Evolutionary conservation across 2,113 vertebrate genomes (phyloP).

Genomic region (Phoxinus phoxinus): DNA sequence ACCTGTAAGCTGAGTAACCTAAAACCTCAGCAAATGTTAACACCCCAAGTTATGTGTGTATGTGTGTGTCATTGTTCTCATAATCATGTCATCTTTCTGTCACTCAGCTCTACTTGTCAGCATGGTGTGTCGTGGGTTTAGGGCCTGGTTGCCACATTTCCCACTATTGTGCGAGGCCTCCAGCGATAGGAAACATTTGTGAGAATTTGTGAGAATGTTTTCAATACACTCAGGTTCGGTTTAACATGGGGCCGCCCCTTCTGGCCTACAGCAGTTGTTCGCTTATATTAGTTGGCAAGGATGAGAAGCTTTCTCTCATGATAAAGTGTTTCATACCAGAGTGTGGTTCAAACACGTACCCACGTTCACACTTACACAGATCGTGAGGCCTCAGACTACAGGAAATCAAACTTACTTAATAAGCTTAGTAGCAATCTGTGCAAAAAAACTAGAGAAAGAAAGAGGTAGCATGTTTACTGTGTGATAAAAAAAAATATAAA

Average conservation of each 20-base stretch:
- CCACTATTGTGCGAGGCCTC: constrained; percentile 68
- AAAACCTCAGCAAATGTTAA: constrained; percentile 24
- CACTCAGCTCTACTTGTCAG: constrained; percentile 66
- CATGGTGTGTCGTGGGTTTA: constrained; percentile 68
- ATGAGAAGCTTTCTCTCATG: constrained; percentile 45
- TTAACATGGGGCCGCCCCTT: constrained; percentile 38
- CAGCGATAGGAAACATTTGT: constrained; percentile 37
- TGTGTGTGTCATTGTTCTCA: constrained; percentile 45
- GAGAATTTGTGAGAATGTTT: constrained; percentile 42
- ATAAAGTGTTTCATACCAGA: neutral
- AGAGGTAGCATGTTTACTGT: neutral
- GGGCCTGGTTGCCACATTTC: constrained; percentile 77
- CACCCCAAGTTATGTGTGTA: constrained; percentile 17
- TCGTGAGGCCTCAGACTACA: neutral
- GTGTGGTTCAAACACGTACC: constrained; percentile 11
- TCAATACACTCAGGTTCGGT: neutral
- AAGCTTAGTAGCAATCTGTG: neutral
- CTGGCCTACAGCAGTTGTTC: constrained; percentile 5
- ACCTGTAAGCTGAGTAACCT: neutral
- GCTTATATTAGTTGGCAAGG: constrained; percentile 28
- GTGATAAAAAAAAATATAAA: neutral
- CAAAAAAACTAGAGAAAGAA: neutral
- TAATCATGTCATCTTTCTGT: constrained; percentile 54
- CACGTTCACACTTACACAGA: neutral
- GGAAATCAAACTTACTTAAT: neutral